Conservation (phyloP, 2,113 vertebrate species). For the Oostethus manadensis region DNA sequence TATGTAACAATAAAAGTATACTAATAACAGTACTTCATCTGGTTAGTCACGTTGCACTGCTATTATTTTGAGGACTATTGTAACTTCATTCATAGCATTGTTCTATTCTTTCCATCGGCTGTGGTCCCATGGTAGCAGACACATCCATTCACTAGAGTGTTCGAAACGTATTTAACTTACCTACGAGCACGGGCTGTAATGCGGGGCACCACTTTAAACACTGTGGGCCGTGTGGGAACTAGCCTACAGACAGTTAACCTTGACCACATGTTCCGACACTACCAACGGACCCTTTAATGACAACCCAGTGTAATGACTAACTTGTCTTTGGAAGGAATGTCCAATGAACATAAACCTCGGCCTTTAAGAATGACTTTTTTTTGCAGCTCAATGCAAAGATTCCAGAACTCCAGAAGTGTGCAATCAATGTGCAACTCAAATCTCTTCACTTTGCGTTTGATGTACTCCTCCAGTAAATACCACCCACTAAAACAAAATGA, state of each 20-base stretch:
- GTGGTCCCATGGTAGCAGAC: too few relatives aligned
- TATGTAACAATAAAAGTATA: too few relatives aligned
- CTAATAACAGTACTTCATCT: too few relatives aligned
- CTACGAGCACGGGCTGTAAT: too few relatives aligned
- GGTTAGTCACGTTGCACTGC: too few relatives aligned
- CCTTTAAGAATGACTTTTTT: constrained; percentile 13
- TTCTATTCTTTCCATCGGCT: too few relatives aligned
- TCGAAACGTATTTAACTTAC: too few relatives aligned
- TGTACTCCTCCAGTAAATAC: constrained; percentile 10
- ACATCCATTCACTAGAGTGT: too few relatives aligned
- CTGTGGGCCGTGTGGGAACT: constrained; percentile 62
- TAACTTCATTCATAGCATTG: too few relatives aligned
- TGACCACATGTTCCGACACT: constrained; percentile 67
- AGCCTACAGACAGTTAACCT: constrained; percentile 64
- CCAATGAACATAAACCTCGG: constrained; percentile 29
- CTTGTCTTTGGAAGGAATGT: constrained; percentile 60
- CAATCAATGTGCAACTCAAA: neutral
- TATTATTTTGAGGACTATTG: too few relatives aligned
- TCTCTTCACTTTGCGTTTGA: neutral
- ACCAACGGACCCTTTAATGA: constrained; percentile 63
- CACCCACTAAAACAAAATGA: constrained; percentile 38
- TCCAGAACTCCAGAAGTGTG: constrained; percentile 8
- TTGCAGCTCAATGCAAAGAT: neutral
- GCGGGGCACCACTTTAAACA: constrained; percentile 32
- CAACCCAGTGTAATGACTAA: constrained; percentile 60